Evolutionary conservation across 2,797 vertebrate genomes (phyloP).

Genomic region (Neopelma chrysocephalum): DNA sequence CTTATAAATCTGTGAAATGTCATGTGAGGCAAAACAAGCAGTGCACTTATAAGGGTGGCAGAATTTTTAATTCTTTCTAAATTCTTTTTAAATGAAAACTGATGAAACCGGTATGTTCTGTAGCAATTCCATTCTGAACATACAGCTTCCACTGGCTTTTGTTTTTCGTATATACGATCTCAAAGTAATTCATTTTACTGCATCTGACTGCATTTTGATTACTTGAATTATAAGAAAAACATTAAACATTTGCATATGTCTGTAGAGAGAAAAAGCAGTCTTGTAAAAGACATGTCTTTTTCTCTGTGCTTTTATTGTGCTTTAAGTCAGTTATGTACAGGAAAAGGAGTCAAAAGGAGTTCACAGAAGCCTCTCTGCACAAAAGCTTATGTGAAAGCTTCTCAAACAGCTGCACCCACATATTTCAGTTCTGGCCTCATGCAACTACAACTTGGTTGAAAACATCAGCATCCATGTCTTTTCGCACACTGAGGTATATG

Average conservation of each 20-base stretch:
- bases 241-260: rapidly evolving
- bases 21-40: not conserved
- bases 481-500: not conserved
- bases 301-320: not conserved
- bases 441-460: not conserved
- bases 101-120: not conserved
- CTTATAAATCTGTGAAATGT: not conserved
- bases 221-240: not conserved
- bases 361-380: not conserved
- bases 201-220: not conserved
- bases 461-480: not conserved
- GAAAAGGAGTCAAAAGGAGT: not conserved
- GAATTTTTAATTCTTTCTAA: no score
- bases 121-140: not conserved
- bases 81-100: not conserved
- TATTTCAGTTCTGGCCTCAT: not conserved
- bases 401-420: not conserved
- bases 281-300: not conserved
- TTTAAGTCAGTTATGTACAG: not conserved
- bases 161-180: rapidly evolving
- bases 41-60: not conserved
- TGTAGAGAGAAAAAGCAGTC: not conserved
- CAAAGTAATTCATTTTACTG: not conserved
- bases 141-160: not conserved
- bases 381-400: not conserved